Conservation (phyloP, 1,140 invertebrate species). For the Dinoponera quadriceps region DNA sequence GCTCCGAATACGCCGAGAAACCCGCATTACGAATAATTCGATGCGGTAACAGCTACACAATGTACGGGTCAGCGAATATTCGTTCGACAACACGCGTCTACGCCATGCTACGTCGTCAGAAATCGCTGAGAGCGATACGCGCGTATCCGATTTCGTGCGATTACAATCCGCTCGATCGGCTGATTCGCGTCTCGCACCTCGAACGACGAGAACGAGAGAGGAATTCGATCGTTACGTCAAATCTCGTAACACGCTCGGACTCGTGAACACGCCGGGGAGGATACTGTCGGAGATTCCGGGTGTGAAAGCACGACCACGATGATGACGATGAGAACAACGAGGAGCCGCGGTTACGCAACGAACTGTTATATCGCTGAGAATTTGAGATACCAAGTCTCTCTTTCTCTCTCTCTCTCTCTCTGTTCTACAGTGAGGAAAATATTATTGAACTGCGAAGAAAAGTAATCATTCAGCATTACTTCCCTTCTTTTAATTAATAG, state of each 20-base stretch:
- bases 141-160: conserved; percentile 34
- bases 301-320: conserved; percentile 43
- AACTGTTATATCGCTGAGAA: conserved; percentile 48
- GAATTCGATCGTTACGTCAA: conserved; percentile 51
- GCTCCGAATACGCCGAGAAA: not conserved
- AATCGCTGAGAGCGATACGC: conserved; percentile 18
- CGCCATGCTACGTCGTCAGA: not conserved
- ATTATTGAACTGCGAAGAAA: no score
- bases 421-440: no score
- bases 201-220: not conserved
- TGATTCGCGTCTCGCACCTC: conserved; percentile 36
- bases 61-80: conserved; percentile 6
- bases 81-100: not conserved
- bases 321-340: conserved; percentile 31
- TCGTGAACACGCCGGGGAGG: conserved; percentile 53
- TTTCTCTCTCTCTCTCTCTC: no score
- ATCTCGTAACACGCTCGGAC: conserved; percentile 17
- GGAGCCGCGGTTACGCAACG: conserved; percentile 60
- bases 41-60: not conserved
- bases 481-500: no score
- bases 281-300: conserved; percentile 60
- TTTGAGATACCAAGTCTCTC: not conserved
- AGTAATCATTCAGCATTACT: no score
- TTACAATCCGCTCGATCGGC: conserved; percentile 53
- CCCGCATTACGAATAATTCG: not conserved